Percentiles rank a stretch among this genome's conserved stretches.
Conservation (phyloP, 2,888 invertebrate species). For the Trachelus stipa region DNA sequence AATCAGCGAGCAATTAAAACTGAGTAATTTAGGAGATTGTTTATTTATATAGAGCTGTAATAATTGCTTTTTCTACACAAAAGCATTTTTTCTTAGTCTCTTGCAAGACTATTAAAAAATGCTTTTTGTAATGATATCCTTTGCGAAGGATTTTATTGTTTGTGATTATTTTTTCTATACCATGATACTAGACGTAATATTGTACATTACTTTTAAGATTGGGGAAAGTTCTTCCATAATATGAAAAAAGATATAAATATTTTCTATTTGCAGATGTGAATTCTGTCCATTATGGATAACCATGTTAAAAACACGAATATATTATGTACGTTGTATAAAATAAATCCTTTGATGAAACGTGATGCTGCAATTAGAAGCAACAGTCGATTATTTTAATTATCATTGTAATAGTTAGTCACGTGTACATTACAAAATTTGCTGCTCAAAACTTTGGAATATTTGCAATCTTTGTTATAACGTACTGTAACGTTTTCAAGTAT, state of each 20-base stretch:
- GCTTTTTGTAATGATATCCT: neutral
- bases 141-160: constrained; percentile 23
- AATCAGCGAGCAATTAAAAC: neutral
- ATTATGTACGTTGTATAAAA: constrained; percentile 30
- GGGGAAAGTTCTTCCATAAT: constrained; percentile 15
- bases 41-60: neutral
- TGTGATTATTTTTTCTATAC: constrained; percentile 28
- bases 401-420: neutral
- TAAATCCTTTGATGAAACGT: constrained; percentile 22
- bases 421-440: neutral
- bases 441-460: neutral
- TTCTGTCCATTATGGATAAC: constrained; percentile 11
- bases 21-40: neutral
- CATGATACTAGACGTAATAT: constrained; percentile 24
- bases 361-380: neutral
- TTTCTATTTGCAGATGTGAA: constrained; percentile 21
- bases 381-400: neutral
- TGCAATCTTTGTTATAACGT: neutral
- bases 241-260: constrained; percentile 28
- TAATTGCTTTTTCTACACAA: neutral
- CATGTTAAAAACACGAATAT: constrained; percentile 19
- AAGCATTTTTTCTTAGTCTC: neutral
- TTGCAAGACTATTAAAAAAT: neutral
- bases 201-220: constrained; percentile 30
- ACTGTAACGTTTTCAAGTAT: neutral